Percentiles rank a stretch among this genome's conserved stretches.
Conservation (phyloP, 1,140 invertebrate genomes). For the Gonatopus flavifemur region DNA sequence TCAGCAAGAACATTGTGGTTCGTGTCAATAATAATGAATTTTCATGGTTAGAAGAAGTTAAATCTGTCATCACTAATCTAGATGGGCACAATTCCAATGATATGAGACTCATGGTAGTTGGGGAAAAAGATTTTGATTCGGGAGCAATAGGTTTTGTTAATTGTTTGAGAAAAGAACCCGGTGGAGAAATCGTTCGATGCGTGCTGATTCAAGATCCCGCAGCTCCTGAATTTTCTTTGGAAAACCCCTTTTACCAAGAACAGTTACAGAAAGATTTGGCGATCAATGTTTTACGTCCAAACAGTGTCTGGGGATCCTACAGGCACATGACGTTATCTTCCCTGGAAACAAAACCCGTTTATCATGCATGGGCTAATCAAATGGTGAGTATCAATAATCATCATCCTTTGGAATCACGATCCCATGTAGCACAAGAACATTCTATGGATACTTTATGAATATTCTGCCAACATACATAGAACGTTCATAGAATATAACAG, state of each 20-base stretch:
- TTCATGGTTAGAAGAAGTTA: constrained; percentile 57
- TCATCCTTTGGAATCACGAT: too few species aligned
- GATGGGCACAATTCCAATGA: constrained; percentile 27
- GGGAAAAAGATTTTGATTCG: constrained; percentile 64
- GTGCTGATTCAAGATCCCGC: constrained; percentile 67
- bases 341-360: constrained; percentile 48
- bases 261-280: constrained; percentile 73
- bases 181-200: constrained; percentile 64
- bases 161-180: constrained; percentile 71
- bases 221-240: constrained; percentile 67
- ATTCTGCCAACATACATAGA: too few species aligned
- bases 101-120: constrained; percentile 62
- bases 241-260: constrained; percentile 66
- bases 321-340: constrained; percentile 66
- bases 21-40: constrained; percentile 46
- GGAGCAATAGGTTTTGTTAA: constrained; percentile 84
- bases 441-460: too few species aligned
- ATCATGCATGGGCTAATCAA: constrained; percentile 79
- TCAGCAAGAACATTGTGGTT: constrained; percentile 37
- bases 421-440: too few species aligned
- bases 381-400: constrained; percentile 51
- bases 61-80: constrained; percentile 58
- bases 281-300: constrained; percentile 71
- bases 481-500: too few species aligned
- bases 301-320: constrained; percentile 77